phyloP scores from a whole-genome alignment of 2,888 invertebrate genomes.

The Calliphora vomitoria region DNA sequence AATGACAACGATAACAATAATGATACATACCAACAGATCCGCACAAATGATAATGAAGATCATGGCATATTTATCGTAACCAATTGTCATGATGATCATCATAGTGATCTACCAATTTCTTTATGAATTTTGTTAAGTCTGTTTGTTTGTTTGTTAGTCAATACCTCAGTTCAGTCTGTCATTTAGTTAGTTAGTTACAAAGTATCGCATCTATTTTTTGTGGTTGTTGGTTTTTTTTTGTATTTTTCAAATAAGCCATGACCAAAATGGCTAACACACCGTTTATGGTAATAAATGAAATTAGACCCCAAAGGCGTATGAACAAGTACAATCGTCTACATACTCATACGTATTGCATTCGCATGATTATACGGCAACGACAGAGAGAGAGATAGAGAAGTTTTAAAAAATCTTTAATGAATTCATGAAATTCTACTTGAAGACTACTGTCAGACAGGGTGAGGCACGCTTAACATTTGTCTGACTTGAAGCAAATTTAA shows the following conservation, averaged over 20 bases:
- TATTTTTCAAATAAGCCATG: conserved; percentile 80
- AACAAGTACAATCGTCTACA: conserved; percentile 46
- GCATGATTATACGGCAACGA: background rate
- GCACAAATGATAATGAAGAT: conserved; percentile 39
- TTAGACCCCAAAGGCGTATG: conserved; percentile 78
- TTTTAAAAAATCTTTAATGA: conserved; percentile 25
- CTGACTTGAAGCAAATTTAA: background rate
- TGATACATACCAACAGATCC: conserved; percentile 40
- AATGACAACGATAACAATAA: conserved; percentile 59
- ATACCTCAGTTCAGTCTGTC: background rate
- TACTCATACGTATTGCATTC: conserved; percentile 3
- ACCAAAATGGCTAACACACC: conserved; percentile 80
- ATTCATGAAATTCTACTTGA: conserved; percentile 22
- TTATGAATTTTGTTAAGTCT: background rate
- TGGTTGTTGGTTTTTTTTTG: conserved; percentile 8
- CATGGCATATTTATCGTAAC: background rate
- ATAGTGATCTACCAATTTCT: conserved; percentile 24
- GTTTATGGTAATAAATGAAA: conserved; percentile 82
- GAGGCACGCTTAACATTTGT: background rate
- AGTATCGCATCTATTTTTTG: conserved; percentile 24
- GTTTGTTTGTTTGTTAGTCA: background rate
- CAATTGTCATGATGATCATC: conserved; percentile 17
- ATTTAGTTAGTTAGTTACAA: conserved; percentile 42
- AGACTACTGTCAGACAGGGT: conserved; percentile 46
- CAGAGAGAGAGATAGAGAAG: background rate